Evolutionary conservation across 1,140 invertebrate species (phyloP), one percentile per base, ranked within the genome.

Genomic region (Panagrolaimus sp.): DNA sequence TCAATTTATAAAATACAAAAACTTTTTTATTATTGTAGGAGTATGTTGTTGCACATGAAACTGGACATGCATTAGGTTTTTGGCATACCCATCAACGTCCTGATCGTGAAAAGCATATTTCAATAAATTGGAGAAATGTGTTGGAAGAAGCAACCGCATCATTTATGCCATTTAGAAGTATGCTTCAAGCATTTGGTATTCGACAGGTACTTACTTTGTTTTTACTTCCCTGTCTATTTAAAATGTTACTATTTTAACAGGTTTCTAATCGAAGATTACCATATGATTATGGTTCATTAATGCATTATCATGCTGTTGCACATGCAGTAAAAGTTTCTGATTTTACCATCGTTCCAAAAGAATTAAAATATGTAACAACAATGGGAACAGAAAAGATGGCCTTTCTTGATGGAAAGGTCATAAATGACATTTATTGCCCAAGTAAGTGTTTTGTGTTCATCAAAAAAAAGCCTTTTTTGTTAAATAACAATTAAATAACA

Each of bases 51-150:
- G 80, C 80, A 47, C 83, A 84, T 71, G 83, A 84, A 69, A 82
- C 84, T 9, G 83, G 83, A 11, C 83, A 84, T 68, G 77, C 81
- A n/a, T 72, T 84, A 13, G 83, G 83, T 9, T 83, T 84, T 70
- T 83, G 75, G 77, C 83, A 84, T 64, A 84, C 84, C 43, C 84
- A 85, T 73, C 78, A 80, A 46, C 65, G 83, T 51, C 78, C 78
- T 23, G 83, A 84, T 66, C 67, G 83, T 14, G 83, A 84, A 64
- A 72, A 76, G 45, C 71, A 76, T 67, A 74, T 85, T 47, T 78
- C 69, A 16, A 84, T 84, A 23, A 80, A 83, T 48, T 84, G 79
- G 79, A 75, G 75, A 53, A 83, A 83, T 71, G 81, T 84, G 31
- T 65, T 74, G 68, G 79, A 82, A 51, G 77, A 78, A 47, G 81